A percentile compares a stretch with the other conserved stretches of the same genome.
These are phyloP conservation scores for Protomyctophum bolini DNA, from an alignment of 2,113 vertebrate species.

Conservation along the genomic window DNA sequence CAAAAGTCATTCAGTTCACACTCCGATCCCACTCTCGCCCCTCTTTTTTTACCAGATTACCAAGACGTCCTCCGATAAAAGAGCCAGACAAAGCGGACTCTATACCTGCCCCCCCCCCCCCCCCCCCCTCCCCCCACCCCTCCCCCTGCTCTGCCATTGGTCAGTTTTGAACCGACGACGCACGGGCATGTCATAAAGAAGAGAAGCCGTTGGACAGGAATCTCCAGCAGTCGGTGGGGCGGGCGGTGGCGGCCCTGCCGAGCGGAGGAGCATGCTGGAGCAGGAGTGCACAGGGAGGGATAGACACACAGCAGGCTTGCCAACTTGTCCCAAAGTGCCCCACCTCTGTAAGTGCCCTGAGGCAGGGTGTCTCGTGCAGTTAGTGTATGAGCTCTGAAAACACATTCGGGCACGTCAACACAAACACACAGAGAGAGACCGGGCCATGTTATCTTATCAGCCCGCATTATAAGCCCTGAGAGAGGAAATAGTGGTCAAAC, in stretches of 20 bases:
- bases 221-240: conserved; percentile 6
- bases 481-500: neutral
- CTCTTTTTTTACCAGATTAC: no score
- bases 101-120: neutral
- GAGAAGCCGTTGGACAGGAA: conserved; percentile 35
- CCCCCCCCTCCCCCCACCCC: no score
- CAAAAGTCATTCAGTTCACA: no score
- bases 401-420: neutral
- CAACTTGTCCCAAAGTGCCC: neutral
- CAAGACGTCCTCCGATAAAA: no score
- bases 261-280: conserved; percentile 29
- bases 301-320: no score
- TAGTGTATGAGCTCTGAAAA: neutral
- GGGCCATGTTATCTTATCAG: no score
- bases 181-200: conserved; percentile 27
- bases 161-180: conserved; percentile 20
- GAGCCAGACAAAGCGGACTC: neutral
- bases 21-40: no score
- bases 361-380: neutral
- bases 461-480: neutral
- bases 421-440: neutral
- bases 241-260: no score
- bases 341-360: neutral
- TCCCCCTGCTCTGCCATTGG: neutral
- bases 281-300: conserved; percentile 23